These are phyloP conservation scores for Labeo rohita DNA, from an alignment of 2,113 vertebrate species.

Conservation along the genomic window DNA sequence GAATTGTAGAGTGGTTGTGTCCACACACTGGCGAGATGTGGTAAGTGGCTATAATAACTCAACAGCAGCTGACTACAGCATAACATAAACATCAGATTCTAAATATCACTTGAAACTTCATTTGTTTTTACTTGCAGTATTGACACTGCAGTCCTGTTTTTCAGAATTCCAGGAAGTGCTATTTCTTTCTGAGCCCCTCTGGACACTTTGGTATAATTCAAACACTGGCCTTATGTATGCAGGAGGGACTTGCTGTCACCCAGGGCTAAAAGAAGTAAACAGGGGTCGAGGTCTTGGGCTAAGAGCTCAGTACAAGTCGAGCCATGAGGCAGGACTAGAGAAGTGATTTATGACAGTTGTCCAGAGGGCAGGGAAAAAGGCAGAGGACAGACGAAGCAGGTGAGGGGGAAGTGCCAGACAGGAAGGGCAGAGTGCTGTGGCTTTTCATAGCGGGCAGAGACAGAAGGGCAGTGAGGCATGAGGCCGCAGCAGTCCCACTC, in stretches of 20 bases:
- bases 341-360: constrained; percentile 27
- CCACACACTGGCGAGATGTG: no score
- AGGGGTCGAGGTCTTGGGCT: constrained; percentile 23
- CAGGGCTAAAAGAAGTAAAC: constrained; percentile 43
- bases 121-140: neutral
- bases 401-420: constrained; percentile 37
- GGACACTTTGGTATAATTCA: neutral
- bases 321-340: neutral
- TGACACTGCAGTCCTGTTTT: neutral
- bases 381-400: constrained; percentile 40
- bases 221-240: neutral
- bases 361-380: constrained; percentile 27
- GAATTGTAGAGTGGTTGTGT: no score
- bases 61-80: neutral
- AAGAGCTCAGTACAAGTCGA: constrained; percentile 25
- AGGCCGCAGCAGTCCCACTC: constrained; percentile 28
- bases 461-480: constrained; percentile 44
- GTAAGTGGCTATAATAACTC: neutral
- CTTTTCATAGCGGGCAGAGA: constrained; percentile 35
- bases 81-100: neutral
- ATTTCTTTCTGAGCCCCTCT: neutral
- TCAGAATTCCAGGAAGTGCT: neutral
- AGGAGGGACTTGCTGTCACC: constrained; percentile 25
- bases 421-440: constrained; percentile 42
- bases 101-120: neutral